Conservation (phyloP, 2,797 vertebrate genomes). For the Halcyon smyrnensis region DNA sequence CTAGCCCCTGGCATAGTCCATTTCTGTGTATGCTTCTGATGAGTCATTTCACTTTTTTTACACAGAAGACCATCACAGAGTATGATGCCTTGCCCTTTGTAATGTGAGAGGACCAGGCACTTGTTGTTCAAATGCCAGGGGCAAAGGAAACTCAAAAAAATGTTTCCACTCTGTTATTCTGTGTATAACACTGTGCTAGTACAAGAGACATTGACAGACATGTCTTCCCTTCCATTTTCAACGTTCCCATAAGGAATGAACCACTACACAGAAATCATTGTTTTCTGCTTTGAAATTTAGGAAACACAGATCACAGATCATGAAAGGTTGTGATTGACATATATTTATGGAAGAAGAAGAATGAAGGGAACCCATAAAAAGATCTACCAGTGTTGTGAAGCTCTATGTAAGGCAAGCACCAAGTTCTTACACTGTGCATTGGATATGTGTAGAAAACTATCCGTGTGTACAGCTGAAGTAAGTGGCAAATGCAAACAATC, state of each 20-base stretch:
- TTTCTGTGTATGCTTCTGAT: background rate
- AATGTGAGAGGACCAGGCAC: background rate
- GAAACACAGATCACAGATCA: background rate
- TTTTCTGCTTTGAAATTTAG: background rate
- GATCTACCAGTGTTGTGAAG: background rate
- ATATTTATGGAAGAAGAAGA: background rate
- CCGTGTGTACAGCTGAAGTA: background rate
- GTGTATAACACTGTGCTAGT: background rate
- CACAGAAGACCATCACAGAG: background rate
- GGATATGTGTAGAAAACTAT: background rate
- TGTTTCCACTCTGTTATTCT: background rate
- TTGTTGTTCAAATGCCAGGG: background rate
- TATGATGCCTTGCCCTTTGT: background rate
- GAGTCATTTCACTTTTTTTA: background rate
- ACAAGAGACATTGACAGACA: background rate
- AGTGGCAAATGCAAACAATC: background rate
- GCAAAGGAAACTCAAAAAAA: background rate
- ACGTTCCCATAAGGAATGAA: background rate
- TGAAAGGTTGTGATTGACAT: background rate
- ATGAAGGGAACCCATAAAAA: background rate
- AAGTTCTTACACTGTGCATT: background rate
- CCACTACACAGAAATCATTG: background rate
- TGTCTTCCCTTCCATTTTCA: background rate
- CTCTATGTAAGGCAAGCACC: background rate
- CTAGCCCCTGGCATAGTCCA: background rate